A percentile compares a stretch with the other conserved stretches of the same genome.
Conservation (phyloP, 2,113 vertebrate genomes). For the Oryzias woworae region DNA sequence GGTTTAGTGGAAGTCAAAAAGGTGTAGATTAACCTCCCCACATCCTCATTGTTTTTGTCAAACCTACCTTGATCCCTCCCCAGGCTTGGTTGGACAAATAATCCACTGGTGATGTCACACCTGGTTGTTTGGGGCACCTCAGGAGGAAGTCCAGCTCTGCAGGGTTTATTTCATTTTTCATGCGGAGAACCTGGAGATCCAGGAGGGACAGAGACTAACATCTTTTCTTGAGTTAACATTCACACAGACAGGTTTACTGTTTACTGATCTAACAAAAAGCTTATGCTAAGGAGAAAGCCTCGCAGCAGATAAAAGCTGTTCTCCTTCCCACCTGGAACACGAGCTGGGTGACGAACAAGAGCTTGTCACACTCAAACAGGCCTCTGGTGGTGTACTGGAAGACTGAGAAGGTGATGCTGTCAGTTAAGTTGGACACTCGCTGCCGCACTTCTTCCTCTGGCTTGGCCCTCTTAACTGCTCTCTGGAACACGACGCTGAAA, state of each 20-base stretch:
- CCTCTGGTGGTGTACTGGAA: slow-evolving; percentile 92
- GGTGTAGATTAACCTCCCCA: neutral
- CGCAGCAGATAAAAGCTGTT: slow-evolving; percentile 30
- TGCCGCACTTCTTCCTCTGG: slow-evolving; percentile 77
- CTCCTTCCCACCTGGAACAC: slow-evolving; percentile 87
- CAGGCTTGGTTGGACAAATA: slow-evolving; percentile 90
- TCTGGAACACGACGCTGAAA: slow-evolving; percentile 90
- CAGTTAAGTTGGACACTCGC: slow-evolving; percentile 84
- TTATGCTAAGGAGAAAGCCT: slow-evolving; percentile 34
- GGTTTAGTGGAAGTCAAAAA: slow-evolving; percentile 17
- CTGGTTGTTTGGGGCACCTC: slow-evolving; percentile 83
- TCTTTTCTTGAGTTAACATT: slow-evolving; percentile 47
- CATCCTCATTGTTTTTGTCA: neutral
- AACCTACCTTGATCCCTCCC: slow-evolving; percentile 91
- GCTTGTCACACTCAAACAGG: slow-evolving; percentile 92
- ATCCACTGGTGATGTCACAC: slow-evolving; percentile 84
- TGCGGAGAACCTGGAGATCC: slow-evolving; percentile 84
- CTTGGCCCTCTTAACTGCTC: slow-evolving; percentile 83
- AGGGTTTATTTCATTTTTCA: slow-evolving; percentile 84
- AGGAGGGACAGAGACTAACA: slow-evolving; percentile 6
- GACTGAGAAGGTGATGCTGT: slow-evolving; percentile 90
- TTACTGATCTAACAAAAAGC: neutral
- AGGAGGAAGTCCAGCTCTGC: slow-evolving; percentile 92
- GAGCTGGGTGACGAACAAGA: slow-evolving; percentile 90
- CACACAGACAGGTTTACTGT: slow-evolving; percentile 11